phyloP scores from a whole-genome alignment of 2,797 vertebrate genomes.

The Falco rusticolus region DNA sequence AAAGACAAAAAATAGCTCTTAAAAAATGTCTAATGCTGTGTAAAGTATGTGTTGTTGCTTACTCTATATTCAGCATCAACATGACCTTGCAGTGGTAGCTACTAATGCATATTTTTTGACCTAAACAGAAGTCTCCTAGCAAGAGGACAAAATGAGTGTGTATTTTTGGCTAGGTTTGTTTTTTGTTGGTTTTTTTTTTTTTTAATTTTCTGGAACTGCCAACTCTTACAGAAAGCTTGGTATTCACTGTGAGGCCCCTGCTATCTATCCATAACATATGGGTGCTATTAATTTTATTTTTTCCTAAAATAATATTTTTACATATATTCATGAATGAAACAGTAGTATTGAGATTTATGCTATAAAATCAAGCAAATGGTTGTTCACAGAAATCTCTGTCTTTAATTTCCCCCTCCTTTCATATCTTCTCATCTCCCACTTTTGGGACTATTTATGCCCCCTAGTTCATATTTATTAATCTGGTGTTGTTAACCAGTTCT shows the following conservation, averaged over 20 bases:
- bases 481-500: neutral
- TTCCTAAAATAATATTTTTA: neutral
- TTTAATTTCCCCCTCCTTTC: neutral
- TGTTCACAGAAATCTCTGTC: neutral
- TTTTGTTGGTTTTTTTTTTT: neutral
- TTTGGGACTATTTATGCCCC: neutral
- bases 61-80: neutral
- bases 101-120: neutral
- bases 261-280: rapidly evolving
- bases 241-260: neutral
- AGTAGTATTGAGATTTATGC: neutral
- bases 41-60: neutral
- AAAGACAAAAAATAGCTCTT: neutral
- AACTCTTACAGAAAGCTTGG: neutral
- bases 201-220: neutral
- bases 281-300: neutral
- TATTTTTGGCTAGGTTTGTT: neutral
- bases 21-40: neutral
- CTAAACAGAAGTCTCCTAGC: neutral
- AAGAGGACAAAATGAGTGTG: neutral
- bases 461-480: neutral
- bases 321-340: neutral
- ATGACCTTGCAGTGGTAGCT: neutral
- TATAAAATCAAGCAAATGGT: neutral
- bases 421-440: neutral